These are phyloP conservation scores for Epizoanthus fatuus DNA, from an alignment of 92 coral and sea anemone species.

Conservation along the genomic window DNA sequence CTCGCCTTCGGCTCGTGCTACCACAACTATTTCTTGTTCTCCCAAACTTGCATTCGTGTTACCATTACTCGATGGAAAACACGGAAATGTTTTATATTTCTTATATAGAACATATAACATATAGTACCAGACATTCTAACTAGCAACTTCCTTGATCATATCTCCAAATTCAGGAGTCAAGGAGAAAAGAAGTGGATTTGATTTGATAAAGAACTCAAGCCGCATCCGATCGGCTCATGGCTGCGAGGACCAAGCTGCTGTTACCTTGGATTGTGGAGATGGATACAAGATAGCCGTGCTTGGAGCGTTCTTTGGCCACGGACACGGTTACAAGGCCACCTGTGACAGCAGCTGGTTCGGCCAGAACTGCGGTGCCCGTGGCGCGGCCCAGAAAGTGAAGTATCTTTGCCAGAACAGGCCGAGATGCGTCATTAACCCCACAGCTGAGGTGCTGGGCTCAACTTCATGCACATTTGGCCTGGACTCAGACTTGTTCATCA, in stretches of 20 bases:
- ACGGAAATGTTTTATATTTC: neutral
- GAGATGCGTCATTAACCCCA: conserved; percentile 59
- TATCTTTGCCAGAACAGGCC: conserved; percentile 62
- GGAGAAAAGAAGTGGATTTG: neutral
- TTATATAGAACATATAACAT: too few species aligned
- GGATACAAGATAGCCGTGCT: conserved; percentile 34
- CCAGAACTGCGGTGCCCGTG: conserved; percentile 62
- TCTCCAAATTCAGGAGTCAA: neutral
- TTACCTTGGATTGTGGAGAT: conserved; percentile 16
- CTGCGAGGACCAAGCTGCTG: conserved; percentile 29
- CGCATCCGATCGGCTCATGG: conserved; percentile 16
- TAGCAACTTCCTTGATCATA: neutral
- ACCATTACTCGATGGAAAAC: neutral
- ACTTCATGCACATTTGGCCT: conserved; percentile 71
- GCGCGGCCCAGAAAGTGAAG: conserved; percentile 42
- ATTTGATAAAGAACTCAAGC: neutral
- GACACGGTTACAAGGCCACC: conserved; percentile 53
- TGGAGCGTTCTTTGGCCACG: conserved; percentile 46
- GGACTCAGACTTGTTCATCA: conserved; percentile 61
- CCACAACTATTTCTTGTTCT: too few species aligned
- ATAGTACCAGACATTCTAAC: too few species aligned
- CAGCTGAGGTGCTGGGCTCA: conserved; percentile 62
- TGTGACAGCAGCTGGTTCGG: conserved; percentile 62
- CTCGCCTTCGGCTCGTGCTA: too few species aligned
- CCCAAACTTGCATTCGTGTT: too few species aligned